Evolutionary conservation across 2,888 invertebrate genomes (phyloP), one percentile per base, ranked within the genome.

Genomic region (Leptopterna dolabrata): DNA sequence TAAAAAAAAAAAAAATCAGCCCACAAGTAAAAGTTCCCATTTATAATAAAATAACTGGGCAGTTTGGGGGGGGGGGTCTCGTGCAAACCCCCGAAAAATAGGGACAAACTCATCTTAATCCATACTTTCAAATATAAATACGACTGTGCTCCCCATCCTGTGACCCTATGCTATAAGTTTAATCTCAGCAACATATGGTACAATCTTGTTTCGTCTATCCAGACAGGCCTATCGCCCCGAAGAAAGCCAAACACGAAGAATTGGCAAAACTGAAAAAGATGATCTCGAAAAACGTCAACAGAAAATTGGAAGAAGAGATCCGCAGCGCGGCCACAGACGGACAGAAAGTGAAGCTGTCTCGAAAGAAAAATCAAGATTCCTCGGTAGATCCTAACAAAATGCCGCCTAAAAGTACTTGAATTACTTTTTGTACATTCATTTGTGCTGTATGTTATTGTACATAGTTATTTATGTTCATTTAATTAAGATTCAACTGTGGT

Each of bases 251-350:
- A 87, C 92, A 93, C 36, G 92, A 94, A 82, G 94, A 95, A 90
- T 91, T 93, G 0, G 93, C 93, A 89, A 95, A 95, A 90, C 92
- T 95, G 91, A 95, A 95, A 90, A 93, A 94, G 89, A 93, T 93
- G 86, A 94, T 95, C 16, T 93, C 95, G 7, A 95, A 94, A 91
- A 94, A 94, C 91, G 94, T 96, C n/a, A 95, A 95, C 90, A 94
- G 94, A 90, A 93, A 94, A 1, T 94, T 94, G 81, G 95, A 95
- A 91, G 92, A 94, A 89, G 95, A 95, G 91, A 92, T 95, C 76
- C 92, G 95, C 81, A 93, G 94, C 0, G 91, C 93, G 87, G 94
- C 95, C 0, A 90, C 91, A n/a, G 92, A 92, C 70, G 91, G 92
- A 0, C 92, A 91, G 81, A 92, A 92, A 41, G 88, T 89, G 16